These are phyloP conservation scores for Siderastrea radians DNA, from an alignment of 92 coral and sea anemone species.

Conservation along the genomic window DNA sequence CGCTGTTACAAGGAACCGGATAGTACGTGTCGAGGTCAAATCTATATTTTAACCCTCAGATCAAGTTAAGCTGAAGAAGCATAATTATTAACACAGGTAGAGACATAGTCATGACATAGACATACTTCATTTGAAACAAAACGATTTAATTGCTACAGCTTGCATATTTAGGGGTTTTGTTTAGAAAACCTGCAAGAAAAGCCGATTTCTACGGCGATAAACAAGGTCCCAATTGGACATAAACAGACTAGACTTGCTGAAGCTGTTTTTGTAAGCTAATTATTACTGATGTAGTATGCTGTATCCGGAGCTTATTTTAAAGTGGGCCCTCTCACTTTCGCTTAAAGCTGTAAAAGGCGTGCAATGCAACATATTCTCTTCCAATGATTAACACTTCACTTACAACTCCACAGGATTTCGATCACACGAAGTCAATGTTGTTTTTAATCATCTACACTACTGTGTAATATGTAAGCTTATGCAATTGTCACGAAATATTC, in stretches of 20 bases:
- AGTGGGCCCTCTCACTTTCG: not conserved
- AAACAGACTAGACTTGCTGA: no score
- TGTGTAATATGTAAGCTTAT: not conserved
- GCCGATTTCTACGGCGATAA: not conserved
- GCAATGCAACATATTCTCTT: not conserved
- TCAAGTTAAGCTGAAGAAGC: not conserved
- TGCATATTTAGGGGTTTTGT: not conserved
- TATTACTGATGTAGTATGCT: no score
- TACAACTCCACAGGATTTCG: not conserved
- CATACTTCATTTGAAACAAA: no score
- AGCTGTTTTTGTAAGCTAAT: no score
- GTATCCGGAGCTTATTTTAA: no score
- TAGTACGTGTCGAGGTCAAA: no score
- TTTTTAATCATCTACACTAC: constrained; percentile 17
- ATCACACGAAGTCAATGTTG: not conserved
- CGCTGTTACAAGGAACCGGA: no score
- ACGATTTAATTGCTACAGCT: not conserved
- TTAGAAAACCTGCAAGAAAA: not conserved
- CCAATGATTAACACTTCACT: not conserved
- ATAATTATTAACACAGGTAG: no score
- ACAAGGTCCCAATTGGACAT: no score
- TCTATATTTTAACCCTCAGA: not conserved
- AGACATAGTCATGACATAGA: not conserved
- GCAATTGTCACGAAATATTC: not conserved
- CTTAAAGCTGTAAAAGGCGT: not conserved